These are phyloP conservation scores for Micrasema minimum DNA, from an alignment of 1,140 invertebrate genomes.

Conservation along the genomic window DNA sequence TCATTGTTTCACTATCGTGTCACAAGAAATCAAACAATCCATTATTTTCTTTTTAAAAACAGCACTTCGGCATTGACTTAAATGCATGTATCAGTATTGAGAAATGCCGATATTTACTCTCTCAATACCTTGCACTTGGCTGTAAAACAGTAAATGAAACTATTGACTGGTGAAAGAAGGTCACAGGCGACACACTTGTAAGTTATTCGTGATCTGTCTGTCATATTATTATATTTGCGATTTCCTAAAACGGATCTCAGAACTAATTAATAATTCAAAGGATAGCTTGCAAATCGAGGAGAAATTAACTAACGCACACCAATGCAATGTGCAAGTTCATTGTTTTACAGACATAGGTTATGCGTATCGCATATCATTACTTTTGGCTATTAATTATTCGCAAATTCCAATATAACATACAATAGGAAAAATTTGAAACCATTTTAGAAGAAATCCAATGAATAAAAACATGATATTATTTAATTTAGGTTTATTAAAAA, in stretches of 20 bases:
- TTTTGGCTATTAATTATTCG: no score
- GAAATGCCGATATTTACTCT: conserved; percentile 15
- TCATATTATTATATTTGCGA: conserved; percentile 11
- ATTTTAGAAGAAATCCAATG: no score
- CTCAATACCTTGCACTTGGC: conserved; percentile 18
- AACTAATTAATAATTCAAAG: conserved; percentile 9
- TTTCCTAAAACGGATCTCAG: conserved; percentile 11
- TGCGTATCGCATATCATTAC: no score
- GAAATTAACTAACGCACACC: conserved; percentile 20
- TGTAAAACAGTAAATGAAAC: conserved; percentile 54
- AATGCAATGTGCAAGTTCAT: not conserved
- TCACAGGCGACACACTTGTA: not conserved
- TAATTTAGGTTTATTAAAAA: no score
- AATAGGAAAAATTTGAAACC: no score
- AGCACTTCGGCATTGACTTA: not conserved
- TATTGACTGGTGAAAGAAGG: conserved; percentile 11
- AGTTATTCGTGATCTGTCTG: conserved; percentile 23
- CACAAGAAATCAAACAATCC: not conserved
- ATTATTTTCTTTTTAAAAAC: not conserved
- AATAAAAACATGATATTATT: no score
- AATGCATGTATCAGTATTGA: no score
- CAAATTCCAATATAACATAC: no score
- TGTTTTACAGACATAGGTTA: no score
- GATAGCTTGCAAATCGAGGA: conserved; percentile 11
- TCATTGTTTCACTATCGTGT: not conserved